Conservation (phyloP, 2,888 invertebrate species). For the Stenotaenia linearis region DNA sequence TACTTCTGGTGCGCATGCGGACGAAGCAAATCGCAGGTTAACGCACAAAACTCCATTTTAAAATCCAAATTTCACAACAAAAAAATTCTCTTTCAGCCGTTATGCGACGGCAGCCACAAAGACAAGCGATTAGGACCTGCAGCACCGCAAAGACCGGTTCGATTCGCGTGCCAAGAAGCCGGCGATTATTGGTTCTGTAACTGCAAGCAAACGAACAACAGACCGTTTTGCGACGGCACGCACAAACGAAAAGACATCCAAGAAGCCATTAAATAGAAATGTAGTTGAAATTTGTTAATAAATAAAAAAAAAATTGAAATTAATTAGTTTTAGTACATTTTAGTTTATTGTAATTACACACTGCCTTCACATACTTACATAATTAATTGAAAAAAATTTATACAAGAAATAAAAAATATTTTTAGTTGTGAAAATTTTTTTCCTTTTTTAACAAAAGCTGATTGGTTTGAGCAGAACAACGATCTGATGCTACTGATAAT, state of each 20-base stretch:
- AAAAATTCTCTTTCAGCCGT: conserved; percentile 54
- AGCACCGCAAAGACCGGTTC: conserved; percentile 70
- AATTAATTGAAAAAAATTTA: background rate
- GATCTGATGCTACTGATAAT: too few relatives aligned
- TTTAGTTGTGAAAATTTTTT: background rate
- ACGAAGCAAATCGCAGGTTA: conserved; percentile 69
- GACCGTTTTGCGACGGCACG: conserved; percentile 96
- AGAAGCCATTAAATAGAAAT: conserved; percentile 39
- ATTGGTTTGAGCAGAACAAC: too few relatives aligned
- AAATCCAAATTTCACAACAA: too few relatives aligned
- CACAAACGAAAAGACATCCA: conserved; percentile 71
- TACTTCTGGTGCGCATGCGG: conserved; percentile 95
- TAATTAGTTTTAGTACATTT: background rate
- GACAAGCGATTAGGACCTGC: conserved; percentile 69
- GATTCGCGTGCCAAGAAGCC: conserved; percentile 75
- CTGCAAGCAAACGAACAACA: conserved; percentile 88
- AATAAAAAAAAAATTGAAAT: too few relatives aligned
- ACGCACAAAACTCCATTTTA: background rate
- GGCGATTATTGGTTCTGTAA: conserved; percentile 96
- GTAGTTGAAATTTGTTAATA: background rate
- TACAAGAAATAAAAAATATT: background rate
- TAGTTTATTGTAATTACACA: background rate
- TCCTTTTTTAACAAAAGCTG: background rate
- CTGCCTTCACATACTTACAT: background rate
- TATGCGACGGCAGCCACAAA: conserved; percentile 91